These are phyloP conservation scores for Busseola fusca DNA, from an alignment of 2,888 invertebrate species.

Conservation along the genomic window DNA sequence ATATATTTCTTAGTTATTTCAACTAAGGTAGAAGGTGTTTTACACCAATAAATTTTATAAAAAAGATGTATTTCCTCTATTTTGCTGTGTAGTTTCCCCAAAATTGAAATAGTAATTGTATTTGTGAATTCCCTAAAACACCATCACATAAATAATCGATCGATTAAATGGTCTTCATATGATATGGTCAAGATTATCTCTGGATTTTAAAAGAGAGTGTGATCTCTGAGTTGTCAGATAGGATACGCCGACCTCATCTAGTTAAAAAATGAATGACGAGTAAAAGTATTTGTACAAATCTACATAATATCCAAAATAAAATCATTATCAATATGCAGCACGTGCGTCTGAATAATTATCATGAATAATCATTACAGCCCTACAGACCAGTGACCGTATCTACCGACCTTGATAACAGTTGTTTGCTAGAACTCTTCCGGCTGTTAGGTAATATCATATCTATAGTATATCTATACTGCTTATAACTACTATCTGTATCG, in stretches of 20 bases:
- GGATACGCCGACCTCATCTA: too few species aligned
- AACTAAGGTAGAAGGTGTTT: too few species aligned
- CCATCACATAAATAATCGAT: too few species aligned
- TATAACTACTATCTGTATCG: slow-evolving; percentile 45
- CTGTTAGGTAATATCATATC: slow-evolving; percentile 28
- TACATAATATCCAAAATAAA: not conserved
- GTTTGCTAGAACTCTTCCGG: slow-evolving; percentile 58
- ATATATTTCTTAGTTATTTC: slow-evolving; percentile 69
- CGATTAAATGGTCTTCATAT: too few species aligned
- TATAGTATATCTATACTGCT: slow-evolving; percentile 5
- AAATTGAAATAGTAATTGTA: too few species aligned
- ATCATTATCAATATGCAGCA: not conserved
- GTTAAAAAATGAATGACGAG: too few species aligned
- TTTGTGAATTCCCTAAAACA: too few species aligned
- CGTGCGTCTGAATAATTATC: not conserved
- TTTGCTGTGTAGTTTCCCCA: not conserved
- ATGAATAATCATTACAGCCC: slow-evolving; percentile 16
- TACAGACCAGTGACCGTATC: slow-evolving; percentile 47
- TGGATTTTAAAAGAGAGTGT: too few species aligned
- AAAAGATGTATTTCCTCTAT: not conserved
- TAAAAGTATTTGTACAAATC: too few species aligned
- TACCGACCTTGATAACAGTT: slow-evolving; percentile 55
- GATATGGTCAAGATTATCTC: too few species aligned
- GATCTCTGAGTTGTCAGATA: too few species aligned
- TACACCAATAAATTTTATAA: not conserved